Evolutionary conservation across 2,113 vertebrate species (phyloP).

Genomic region (Chaenocephalus aceratus): DNA sequence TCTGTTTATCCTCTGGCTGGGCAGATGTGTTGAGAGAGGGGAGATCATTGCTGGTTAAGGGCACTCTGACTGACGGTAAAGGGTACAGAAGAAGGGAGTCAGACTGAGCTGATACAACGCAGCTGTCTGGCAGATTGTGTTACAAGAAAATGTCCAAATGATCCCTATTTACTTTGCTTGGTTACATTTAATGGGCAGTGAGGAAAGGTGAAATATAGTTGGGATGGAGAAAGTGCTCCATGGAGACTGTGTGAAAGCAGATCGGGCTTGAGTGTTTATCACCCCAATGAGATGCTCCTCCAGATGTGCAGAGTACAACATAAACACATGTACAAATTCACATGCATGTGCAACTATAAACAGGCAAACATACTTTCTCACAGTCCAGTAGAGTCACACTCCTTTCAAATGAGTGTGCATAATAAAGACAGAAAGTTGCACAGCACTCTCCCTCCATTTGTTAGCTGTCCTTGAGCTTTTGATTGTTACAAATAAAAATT

Average conservation of each 20-base stretch:
- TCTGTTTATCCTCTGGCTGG: constrained; percentile 67
- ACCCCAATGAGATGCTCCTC: constrained; percentile 21
- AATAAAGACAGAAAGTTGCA: not conserved
- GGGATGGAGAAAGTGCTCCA: constrained; percentile 9
- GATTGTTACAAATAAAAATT: not conserved
- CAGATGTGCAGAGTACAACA: constrained; percentile 54
- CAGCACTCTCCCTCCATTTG: not conserved
- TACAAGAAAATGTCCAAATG: constrained; percentile 31
- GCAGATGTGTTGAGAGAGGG: constrained; percentile 43
- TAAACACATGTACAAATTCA: constrained; percentile 8
- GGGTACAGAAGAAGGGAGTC: constrained; percentile 23
- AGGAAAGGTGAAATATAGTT: constrained; percentile 32
- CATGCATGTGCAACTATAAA: not conserved
- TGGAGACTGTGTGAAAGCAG: constrained; percentile 23
- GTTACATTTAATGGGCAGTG: constrained; percentile 40
- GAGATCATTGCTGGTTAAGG: constrained; percentile 39
- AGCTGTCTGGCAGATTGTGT: constrained; percentile 62
- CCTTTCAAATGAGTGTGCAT: not conserved
- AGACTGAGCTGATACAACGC: constrained; percentile 47
- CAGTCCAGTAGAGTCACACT: not conserved
- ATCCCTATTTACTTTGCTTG: constrained; percentile 22
- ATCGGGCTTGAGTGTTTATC: constrained; percentile 16
- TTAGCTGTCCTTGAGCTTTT: not conserved
- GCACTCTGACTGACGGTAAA: constrained; percentile 34
- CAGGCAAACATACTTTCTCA: constrained; percentile 17